Conservation (phyloP, 2,888 invertebrate species). For the Drosophila tripunctata region DNA sequence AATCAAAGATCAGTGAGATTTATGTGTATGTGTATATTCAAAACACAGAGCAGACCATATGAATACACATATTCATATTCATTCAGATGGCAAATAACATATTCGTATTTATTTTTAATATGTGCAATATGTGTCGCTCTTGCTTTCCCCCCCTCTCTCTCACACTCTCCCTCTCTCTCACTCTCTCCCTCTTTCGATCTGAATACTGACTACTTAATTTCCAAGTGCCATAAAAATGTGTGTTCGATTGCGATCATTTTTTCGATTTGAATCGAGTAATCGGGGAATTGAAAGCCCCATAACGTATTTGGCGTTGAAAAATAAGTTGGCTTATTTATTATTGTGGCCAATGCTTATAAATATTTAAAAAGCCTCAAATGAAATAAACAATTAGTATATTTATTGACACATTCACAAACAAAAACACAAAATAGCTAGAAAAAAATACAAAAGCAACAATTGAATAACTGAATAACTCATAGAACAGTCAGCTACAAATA, state of each 20-base stretch:
- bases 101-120: conserved; percentile 75
- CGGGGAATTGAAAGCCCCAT: conserved; percentile 30
- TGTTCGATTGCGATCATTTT: conserved; percentile 30
- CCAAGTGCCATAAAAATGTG: conserved; percentile 77
- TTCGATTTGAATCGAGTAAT: conserved; percentile 2
- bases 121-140: conserved; percentile 50
- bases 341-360: conserved; percentile 64
- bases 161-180: not conserved
- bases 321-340: conserved; percentile 71
- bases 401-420: conserved; percentile 56
- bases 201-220: conserved; percentile 72
- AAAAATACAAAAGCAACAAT: not conserved
- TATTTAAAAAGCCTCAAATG: conserved; percentile 70
- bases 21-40: conserved; percentile 24
- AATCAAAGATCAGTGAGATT: conserved; percentile 22
- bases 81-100: conserved; percentile 63
- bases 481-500: not conserved
- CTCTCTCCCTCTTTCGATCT: not conserved
- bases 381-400: conserved; percentile 80
- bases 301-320: conserved; percentile 63
- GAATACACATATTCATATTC: conserved; percentile 34
- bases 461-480: conserved; percentile 23
- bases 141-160: not conserved
- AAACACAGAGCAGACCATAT: conserved; percentile 30
- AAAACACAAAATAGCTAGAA: not conserved